A percentile compares a stretch with the other conserved stretches of the same genome.
Evolutionary conservation across 1,140 invertebrate species (phyloP).

Genomic region (Drosophila pruinosa): DNA sequence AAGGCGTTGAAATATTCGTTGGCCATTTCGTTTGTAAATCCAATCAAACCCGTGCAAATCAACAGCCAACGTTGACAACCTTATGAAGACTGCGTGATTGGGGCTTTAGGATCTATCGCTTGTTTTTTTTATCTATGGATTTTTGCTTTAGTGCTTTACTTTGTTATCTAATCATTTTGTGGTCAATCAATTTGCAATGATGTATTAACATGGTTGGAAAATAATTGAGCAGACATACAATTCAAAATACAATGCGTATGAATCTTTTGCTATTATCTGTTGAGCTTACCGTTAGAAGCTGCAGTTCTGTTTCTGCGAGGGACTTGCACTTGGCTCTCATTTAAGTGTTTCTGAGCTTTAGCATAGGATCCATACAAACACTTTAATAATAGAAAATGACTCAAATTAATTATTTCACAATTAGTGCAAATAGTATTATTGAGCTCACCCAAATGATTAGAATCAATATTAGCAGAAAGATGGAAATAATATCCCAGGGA

Average conservation of each 20-base stretch:
- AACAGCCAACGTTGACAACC: slow-evolving; percentile 10
- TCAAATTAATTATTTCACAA: neutral
- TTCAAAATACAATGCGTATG: neutral
- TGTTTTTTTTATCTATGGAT: neutral
- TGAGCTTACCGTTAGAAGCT: neutral
- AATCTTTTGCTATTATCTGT: neutral
- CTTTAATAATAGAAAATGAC: neutral
- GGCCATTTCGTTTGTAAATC: neutral
- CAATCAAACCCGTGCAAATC: neutral
- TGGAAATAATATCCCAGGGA: neutral
- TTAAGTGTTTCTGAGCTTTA: neutral
- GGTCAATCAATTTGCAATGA: neutral
- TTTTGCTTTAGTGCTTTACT: neutral
- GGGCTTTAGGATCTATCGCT: neutral
- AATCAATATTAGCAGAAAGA: neutral
- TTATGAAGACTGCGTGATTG: slow-evolving; percentile 5
- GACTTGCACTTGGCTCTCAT: neutral
- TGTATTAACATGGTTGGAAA: neutral
- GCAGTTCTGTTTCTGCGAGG: neutral
- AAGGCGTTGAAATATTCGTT: neutral
- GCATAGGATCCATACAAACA: neutral
- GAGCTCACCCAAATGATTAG: neutral
- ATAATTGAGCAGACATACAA: neutral
- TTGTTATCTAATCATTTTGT: neutral
- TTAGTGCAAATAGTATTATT: neutral